These are phyloP conservation scores for Rhaphigaster nebulosa DNA, from an alignment of 2,888 invertebrate species.

Conservation along the genomic window DNA sequence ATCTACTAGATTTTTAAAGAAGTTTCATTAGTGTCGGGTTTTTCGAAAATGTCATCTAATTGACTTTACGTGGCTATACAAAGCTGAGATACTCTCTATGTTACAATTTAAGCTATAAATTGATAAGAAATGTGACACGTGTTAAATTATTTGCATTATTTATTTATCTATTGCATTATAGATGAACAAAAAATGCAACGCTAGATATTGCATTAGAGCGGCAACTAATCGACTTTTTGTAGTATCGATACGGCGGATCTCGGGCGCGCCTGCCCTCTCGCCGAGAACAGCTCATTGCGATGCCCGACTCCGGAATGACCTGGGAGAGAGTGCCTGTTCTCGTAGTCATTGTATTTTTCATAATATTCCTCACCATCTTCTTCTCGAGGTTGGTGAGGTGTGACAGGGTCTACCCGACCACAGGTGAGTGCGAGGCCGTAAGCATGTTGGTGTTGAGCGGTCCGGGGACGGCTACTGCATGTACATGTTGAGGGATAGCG, in stretches of 20 bases:
- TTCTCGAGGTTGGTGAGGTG: constrained; percentile 3
- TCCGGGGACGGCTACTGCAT: not conserved
- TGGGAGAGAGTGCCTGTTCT: not conserved
- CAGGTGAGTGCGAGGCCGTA: not conserved
- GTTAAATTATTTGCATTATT: no score
- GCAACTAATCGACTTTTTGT: not conserved
- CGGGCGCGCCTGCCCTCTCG: not conserved
- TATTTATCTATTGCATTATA: not conserved
- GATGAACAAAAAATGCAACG: not conserved
- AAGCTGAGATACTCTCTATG: no score
- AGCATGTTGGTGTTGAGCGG: constrained; percentile 1
- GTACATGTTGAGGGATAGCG: not conserved
- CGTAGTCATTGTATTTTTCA: not conserved
- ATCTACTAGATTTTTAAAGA: no score
- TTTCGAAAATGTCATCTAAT: no score
- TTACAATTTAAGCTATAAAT: no score
- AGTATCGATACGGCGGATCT: not conserved
- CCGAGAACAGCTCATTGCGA: not conserved
- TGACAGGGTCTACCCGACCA: constrained; percentile 12
- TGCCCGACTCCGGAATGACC: constrained; percentile 1
- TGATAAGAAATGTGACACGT: no score
- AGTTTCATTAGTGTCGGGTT: no score
- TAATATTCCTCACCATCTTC: constrained; percentile 26
- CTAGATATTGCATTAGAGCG: not conserved
- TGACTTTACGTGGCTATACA: no score